A percentile compares a stretch with the other conserved stretches of the same genome.
These are phyloP conservation scores for Hyppa rectilinea DNA, from an alignment of 2,888 invertebrate genomes.

Conservation along the genomic window DNA sequence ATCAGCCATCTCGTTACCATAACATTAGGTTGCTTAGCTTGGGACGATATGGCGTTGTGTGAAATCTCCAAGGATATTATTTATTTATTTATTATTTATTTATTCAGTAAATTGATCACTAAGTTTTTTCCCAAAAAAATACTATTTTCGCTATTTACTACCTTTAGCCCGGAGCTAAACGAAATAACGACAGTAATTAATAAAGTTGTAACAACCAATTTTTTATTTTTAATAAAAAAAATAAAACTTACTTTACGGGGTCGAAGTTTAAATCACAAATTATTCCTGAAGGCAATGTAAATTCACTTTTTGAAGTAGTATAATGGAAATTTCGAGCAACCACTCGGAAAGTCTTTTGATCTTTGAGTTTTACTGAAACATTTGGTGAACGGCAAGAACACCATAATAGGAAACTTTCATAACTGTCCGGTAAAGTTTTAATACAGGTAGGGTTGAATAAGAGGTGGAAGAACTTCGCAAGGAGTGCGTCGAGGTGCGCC, in stretches of 20 bases:
- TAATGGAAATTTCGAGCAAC: constrained; percentile 87
- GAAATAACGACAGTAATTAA: constrained; percentile 55
- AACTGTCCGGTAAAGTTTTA: constrained; percentile 72
- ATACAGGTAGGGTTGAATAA: constrained; percentile 55
- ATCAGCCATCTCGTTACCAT: no score
- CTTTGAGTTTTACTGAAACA: constrained; percentile 82
- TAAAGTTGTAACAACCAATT: constrained; percentile 65
- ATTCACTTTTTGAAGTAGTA: constrained; percentile 82
- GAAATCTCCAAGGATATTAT: no score
- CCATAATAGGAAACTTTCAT: constrained; percentile 71
- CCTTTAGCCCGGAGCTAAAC: constrained; percentile 22
- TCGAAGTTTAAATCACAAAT: constrained; percentile 74
- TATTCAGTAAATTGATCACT: no score
- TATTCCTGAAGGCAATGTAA: constrained; percentile 77
- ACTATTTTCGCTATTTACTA: constrained; percentile 2
- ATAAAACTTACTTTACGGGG: constrained; percentile 58
- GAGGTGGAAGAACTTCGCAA: no score
- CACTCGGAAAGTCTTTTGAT: constrained; percentile 86
- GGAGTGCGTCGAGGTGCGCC: no score
- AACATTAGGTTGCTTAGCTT: no score
- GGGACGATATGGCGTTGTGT: no score
- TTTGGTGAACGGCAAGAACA: constrained; percentile 75
- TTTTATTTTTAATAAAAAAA: constrained; percentile 58
- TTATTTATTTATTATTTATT: no score
- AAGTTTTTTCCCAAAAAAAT: background rate